These are phyloP conservation scores for Tympanoctomys barrerae DNA, from an alignment of 2,797 vertebrate genomes.

Conservation along the genomic window DNA sequence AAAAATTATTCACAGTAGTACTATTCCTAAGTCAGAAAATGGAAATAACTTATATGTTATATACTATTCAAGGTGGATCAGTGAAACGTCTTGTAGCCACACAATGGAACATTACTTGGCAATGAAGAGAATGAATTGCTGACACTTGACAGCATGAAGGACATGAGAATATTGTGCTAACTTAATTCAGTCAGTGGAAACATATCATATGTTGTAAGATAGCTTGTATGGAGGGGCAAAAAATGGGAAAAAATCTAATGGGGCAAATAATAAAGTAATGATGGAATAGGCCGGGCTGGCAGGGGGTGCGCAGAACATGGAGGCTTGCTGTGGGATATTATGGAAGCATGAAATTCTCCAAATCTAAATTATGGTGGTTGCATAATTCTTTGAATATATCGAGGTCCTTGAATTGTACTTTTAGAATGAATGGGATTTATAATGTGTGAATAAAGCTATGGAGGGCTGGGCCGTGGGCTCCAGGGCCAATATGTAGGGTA, in stretches of 20 bases:
- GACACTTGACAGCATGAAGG: background rate
- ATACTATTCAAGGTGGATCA: background rate
- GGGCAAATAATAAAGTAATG: background rate
- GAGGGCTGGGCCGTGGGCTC: background rate
- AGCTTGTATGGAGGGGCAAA: background rate
- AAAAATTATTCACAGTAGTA: background rate
- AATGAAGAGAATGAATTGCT: background rate
- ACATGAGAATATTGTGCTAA: background rate
- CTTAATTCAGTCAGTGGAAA: background rate
- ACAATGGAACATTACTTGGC: background rate
- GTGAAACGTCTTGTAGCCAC: background rate
- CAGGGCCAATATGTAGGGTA: background rate
- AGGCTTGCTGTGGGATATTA: background rate
- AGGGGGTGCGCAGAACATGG: rapidly evolving
- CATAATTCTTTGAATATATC: background rate
- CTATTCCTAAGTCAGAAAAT: background rate
- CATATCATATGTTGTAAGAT: background rate
- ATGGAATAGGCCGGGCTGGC: rapidly evolving
- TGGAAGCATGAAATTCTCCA: background rate
- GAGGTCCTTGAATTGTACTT: background rate
- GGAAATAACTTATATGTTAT: background rate
- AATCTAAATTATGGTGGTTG: background rate
- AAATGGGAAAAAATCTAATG: background rate
- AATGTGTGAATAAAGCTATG: background rate
- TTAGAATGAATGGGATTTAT: background rate